Evolutionary conservation across 35 echinoderm and acorn worm species (phyloP), one percentile per base, ranked within the genome.

Genomic region (Diadema setosum): DNA sequence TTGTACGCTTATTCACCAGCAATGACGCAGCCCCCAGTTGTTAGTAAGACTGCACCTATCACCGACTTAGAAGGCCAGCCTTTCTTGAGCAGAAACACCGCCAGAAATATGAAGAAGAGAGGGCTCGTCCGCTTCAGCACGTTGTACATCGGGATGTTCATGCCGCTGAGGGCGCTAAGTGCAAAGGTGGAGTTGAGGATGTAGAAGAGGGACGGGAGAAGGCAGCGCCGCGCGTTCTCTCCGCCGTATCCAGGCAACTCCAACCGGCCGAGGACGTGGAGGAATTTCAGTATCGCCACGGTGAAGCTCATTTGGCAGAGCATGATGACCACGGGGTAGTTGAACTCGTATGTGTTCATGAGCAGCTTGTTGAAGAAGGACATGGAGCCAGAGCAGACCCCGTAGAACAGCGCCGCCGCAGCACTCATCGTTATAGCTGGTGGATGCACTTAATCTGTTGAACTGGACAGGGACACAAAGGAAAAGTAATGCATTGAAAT

Each of bases 101-200:
- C 87, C 5, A 93, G 36, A 34, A 97, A 86, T 12, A 97, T 46
- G 50, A 75, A 90, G 26, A 90, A 84, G 16, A 97, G 50, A 2
- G 94, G 95, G 6, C 93, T 91, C 23, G 91, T 94, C 18, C 91
- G 57, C 75, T 93, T 97, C 17, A 97, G 43, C 9, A 97, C 87
- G 60, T 92, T 97, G 88, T 97, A 97, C 95, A 97, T 97, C 1
- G 95, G 91, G 14, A 97, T 93, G 52, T 90, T 93, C 83, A 97
- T 89, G 1, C 86, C 94, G 58, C 83, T 70, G 20, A 96, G 70
- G 17, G 94, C 90, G 43, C 64, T 95, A 70, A 95, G 43, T 1
- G 95, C 91, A 46, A 97, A 91, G 6, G 81, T 81, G 0, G 95
- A 52, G 50, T 97, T 87, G 46, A 97, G 67, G 11, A 88, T 49